Evolutionary conservation across 2,113 vertebrate species (phyloP).

Genomic region (Climacteris rufus): DNA sequence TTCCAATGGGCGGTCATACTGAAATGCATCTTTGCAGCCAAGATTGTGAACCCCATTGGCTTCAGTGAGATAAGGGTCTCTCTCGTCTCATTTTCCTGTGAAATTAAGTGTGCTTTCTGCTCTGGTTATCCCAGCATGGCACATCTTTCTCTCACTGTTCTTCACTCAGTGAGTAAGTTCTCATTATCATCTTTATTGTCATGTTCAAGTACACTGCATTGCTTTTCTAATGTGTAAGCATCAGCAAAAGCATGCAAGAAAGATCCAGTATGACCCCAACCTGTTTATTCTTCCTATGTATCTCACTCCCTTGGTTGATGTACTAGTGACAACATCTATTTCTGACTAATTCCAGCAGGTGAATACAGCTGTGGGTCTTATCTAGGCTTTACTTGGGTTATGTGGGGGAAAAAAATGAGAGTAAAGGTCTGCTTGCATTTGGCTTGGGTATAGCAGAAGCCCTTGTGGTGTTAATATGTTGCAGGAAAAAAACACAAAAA

Average conservation of each 20-base stretch:
- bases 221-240: neutral
- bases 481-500: neutral
- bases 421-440: neutral
- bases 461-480: neutral
- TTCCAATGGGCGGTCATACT: neutral
- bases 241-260: neutral
- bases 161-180: neutral
- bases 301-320: neutral
- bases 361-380: neutral
- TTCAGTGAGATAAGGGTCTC: neutral
- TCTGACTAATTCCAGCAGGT: neutral
- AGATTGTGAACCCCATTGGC: neutral
- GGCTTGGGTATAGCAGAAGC: neutral
- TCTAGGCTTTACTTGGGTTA: neutral
- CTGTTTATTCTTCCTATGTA: neutral
- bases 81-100: neutral
- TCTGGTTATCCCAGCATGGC: neutral
- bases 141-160: neutral
- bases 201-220: neutral
- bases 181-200: neutral
- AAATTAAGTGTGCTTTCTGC: neutral
- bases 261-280: neutral
- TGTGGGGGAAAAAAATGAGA: neutral
- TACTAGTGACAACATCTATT: neutral
- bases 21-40: neutral